These are phyloP conservation scores for Parotia lawesii DNA, from an alignment of 2,113 vertebrate genomes.

Conservation along the genomic window DNA sequence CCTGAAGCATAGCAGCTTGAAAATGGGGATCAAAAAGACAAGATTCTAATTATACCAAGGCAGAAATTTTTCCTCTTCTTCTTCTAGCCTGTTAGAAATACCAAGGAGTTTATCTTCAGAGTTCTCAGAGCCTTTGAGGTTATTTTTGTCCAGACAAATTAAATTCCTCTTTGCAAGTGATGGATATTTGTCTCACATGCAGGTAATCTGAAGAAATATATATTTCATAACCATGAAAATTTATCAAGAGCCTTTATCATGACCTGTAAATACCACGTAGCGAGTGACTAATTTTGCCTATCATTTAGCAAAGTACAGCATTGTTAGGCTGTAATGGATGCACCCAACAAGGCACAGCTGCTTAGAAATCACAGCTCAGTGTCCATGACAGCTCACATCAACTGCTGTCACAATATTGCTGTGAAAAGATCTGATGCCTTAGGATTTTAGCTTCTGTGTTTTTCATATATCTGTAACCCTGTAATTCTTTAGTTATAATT, in stretches of 20 bases:
- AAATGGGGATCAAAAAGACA: background rate
- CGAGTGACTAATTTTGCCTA: background rate
- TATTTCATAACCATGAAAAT: background rate
- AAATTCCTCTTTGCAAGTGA: background rate
- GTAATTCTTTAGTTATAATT: background rate
- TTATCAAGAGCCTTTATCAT: background rate
- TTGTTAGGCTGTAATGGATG: background rate
- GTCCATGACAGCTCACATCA: fast-evolving
- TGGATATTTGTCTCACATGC: background rate
- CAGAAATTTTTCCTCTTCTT: background rate
- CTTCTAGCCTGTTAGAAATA: background rate
- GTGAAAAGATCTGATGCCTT: background rate
- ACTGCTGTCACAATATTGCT: background rate
- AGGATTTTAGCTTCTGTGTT: background rate
- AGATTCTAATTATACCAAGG: background rate
- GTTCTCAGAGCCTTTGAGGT: background rate
- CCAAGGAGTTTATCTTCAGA: background rate
- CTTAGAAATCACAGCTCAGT: background rate
- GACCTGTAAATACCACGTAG: background rate
- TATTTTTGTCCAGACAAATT: background rate
- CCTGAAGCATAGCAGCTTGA: background rate
- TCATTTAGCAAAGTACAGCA: background rate
- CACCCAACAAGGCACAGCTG: background rate
- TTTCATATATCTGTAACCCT: background rate
- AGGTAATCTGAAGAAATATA: background rate